These are phyloP conservation scores for Papilio glaucus DNA, from an alignment of 1,140 invertebrate species.

Conservation along the genomic window DNA sequence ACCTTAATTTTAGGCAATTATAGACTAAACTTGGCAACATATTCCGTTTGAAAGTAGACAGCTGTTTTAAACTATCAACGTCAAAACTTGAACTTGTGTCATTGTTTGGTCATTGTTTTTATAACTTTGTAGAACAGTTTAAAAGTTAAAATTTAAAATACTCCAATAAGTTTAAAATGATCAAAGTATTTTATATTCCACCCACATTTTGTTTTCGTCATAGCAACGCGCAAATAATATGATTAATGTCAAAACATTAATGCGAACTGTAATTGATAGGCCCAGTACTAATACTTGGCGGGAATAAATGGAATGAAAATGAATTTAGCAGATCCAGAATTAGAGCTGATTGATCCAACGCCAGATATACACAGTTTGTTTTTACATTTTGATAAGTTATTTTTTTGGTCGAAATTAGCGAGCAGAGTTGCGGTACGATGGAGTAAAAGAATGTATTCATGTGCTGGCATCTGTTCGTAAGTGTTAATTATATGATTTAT, in stretches of 20 bases:
- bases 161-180: background rate
- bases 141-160: background rate
- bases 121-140: no score
- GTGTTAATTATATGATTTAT: no score
- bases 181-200: background rate
- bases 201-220: slow-evolving; percentile 30
- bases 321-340: slow-evolving; percentile 85
- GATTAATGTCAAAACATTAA: background rate
- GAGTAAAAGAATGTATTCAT: slow-evolving; percentile 97
- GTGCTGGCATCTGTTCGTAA: slow-evolving; percentile 85
- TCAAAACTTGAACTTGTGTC: background rate
- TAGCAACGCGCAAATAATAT: background rate
- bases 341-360: slow-evolving; percentile 96
- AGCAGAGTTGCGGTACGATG: slow-evolving; percentile 93
- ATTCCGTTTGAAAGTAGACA: background rate
- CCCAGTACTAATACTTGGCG: background rate
- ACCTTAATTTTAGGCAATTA: background rate
- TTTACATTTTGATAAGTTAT: slow-evolving; percentile 92
- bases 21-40: slow-evolving; percentile 1
- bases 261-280: background rate
- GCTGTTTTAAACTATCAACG: slow-evolving; percentile 19
- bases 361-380: slow-evolving; percentile 96
- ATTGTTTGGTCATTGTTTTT: background rate
- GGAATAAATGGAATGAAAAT: slow-evolving; percentile 49
- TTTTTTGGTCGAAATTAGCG: slow-evolving; percentile 91